Evolutionary conservation across 2,113 vertebrate genomes (phyloP).

Genomic region (Lophotis ruficrista): DNA sequence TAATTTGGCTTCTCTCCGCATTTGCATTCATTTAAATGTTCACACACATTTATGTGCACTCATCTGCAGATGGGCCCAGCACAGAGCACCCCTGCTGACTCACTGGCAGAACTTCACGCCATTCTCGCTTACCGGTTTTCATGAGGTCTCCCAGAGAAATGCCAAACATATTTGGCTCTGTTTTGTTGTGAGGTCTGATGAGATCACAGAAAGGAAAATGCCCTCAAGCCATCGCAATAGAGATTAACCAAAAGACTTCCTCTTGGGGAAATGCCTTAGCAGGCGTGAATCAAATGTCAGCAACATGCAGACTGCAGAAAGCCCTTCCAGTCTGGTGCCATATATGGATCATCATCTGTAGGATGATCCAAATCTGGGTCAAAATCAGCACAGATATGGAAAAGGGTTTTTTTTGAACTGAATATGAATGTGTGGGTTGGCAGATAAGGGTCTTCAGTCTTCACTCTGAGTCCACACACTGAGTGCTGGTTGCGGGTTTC

Average conservation of each 20-base stretch:
- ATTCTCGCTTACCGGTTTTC: not conserved
- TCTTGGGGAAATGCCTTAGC: constrained; percentile 47
- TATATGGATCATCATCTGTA: constrained; percentile 5
- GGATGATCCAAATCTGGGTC: not conserved
- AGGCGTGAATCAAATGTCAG: constrained; percentile 19
- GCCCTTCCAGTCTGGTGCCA: not conserved
- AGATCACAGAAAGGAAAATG: constrained; percentile 51
- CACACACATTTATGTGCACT: not conserved
- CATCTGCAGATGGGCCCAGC: not conserved
- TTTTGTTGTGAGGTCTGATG: constrained; percentile 34
- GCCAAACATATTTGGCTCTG: constrained; percentile 55
- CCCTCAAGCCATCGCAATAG: constrained; percentile 13
- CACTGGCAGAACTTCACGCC: not conserved
- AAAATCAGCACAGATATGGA: not conserved
- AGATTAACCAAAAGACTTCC: constrained; percentile 52
- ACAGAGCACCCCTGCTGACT: not conserved
- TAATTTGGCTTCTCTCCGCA: not conserved
- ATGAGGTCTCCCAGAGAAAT: not conserved
- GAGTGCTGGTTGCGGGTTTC: not conserved
- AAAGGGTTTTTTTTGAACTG: not conserved
- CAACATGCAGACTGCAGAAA: not conserved
- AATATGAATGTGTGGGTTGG: not conserved
- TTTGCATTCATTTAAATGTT: not conserved
- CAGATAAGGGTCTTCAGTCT: not conserved
- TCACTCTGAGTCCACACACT: not conserved